Evolutionary conservation across 1,140 invertebrate genomes (phyloP).

Genomic region (Leptestheria dahalacensis): DNA sequence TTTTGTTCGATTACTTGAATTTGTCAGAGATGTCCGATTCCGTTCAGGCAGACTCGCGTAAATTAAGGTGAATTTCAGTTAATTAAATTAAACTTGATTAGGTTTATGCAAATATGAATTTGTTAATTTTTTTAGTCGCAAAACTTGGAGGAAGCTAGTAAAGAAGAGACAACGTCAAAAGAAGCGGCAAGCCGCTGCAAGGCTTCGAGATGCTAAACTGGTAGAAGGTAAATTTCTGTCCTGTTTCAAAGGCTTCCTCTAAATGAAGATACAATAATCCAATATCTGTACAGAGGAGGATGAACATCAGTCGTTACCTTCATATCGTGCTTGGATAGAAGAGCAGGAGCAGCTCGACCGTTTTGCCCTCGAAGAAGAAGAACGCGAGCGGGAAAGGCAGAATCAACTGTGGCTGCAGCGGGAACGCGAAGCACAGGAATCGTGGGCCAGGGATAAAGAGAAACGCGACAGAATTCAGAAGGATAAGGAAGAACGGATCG

Average conservation of each 20-base stretch:
- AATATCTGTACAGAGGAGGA: constrained; percentile 3
- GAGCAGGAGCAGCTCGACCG: not conserved
- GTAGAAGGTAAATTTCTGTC: not conserved
- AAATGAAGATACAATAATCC: no score
- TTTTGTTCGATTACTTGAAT: no score
- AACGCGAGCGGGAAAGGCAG: not conserved
- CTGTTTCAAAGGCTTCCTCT: no score
- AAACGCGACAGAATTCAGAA: not conserved
- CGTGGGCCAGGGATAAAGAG: not conserved
- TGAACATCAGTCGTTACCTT: not conserved
- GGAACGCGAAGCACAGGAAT: not conserved
- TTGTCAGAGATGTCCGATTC: no score
- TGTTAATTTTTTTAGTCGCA: not conserved
- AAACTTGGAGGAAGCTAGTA: not conserved
- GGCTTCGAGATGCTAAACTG: not conserved
- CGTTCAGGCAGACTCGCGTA: no score
- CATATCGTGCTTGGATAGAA: not conserved
- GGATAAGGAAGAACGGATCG: not conserved
- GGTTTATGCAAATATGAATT: no score
- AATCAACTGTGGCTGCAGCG: not conserved
- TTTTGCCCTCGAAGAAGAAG: not conserved
- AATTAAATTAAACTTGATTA: no score
- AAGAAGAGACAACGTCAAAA: not conserved
- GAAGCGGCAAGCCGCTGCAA: not conserved
- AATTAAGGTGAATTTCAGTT: no score